A percentile compares a stretch with the other conserved stretches of the same genome.
These are phyloP conservation scores for Athrips mouffetella DNA, from an alignment of 2,888 invertebrate species.

Conservation along the genomic window DNA sequence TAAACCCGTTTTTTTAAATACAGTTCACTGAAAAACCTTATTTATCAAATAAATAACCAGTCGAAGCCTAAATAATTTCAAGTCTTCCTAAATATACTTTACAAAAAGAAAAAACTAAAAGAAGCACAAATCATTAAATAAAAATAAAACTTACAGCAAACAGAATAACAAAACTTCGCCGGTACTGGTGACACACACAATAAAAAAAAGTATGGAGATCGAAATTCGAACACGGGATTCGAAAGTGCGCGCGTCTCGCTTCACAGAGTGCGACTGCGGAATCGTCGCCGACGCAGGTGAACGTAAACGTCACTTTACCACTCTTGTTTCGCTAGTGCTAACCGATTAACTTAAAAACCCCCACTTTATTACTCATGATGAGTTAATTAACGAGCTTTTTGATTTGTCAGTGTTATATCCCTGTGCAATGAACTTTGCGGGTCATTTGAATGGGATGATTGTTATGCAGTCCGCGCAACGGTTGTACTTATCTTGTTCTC, in stretches of 20 bases:
- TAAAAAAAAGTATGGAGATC: conserved; percentile 29
- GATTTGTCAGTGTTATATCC: conserved; percentile 54
- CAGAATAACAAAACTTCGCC: conserved; percentile 35
- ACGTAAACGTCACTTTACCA: conserved; percentile 67
- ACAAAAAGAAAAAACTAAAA: too few species aligned
- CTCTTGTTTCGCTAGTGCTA: conserved; percentile 59
- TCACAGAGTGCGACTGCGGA: conserved; percentile 60
- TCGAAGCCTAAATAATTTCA: too few species aligned
- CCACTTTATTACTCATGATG: conserved; percentile 41
- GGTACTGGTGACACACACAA: conserved; percentile 54
- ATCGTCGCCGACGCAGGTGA: conserved; percentile 65
- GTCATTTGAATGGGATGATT: conserved; percentile 55
- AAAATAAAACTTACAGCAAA: conserved; percentile 19
- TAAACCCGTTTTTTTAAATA: too few species aligned
- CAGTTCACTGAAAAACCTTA: too few species aligned
- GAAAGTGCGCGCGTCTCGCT: conserved; percentile 45
- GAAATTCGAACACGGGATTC: conserved; percentile 35
- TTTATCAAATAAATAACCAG: too few species aligned
- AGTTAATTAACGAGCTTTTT: conserved; percentile 39
- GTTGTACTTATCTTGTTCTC: conserved; percentile 48
- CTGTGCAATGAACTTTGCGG: conserved; percentile 72
- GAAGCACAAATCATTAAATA: too few species aligned
- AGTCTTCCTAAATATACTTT: too few species aligned
- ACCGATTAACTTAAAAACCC: conserved; percentile 37
- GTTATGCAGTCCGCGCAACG: conserved; percentile 50